phyloP scores from a whole-genome alignment of 1,140 invertebrate genomes.

The Drosophila sechellia region DNA sequence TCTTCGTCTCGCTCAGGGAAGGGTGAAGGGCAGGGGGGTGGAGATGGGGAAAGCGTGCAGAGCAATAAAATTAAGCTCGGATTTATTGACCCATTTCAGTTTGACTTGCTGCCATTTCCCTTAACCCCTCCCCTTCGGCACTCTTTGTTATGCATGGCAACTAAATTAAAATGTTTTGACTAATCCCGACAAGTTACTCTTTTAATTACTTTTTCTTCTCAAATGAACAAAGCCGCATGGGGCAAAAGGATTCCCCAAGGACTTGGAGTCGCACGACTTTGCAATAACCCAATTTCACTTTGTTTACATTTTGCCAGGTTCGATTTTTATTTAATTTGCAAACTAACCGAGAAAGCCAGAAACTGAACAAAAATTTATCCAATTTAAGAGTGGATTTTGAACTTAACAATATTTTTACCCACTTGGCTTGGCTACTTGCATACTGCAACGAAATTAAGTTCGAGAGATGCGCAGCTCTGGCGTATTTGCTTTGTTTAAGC shows the following conservation, averaged over 20 bases:
- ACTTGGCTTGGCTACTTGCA: slow-evolving; percentile 34
- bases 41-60: slow-evolving; percentile 27
- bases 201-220: slow-evolving; percentile 80
- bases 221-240: slow-evolving; percentile 61
- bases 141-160: slow-evolving; percentile 63
- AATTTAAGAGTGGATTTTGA: slow-evolving; percentile 29
- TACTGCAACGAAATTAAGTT: slow-evolving; percentile 1
- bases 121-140: slow-evolving; percentile 1
- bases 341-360: slow-evolving; percentile 35
- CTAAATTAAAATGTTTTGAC: slow-evolving; percentile 81
- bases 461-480: neutral
- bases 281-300: slow-evolving; percentile 9
- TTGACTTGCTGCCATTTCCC: slow-evolving; percentile 61
- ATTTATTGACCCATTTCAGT: slow-evolving; percentile 83
- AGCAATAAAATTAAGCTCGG: slow-evolving; percentile 82
- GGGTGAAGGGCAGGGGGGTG: slow-evolving; percentile 1
- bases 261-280: neutral
- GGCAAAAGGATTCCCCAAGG: slow-evolving; percentile 20
- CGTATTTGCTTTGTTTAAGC: slow-evolving; percentile 12
- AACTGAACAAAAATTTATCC: slow-evolving; percentile 19
- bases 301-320: slow-evolving; percentile 30
- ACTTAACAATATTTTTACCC: slow-evolving; percentile 30
- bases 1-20: slow-evolving; percentile 55
- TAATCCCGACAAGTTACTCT: slow-evolving; percentile 81
- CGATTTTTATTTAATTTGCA: slow-evolving; percentile 43